Evolutionary conservation across 2,113 vertebrate species (phyloP), one percentile per base, ranked within the genome.

Genomic region (Neodon shergylaensis): DNA sequence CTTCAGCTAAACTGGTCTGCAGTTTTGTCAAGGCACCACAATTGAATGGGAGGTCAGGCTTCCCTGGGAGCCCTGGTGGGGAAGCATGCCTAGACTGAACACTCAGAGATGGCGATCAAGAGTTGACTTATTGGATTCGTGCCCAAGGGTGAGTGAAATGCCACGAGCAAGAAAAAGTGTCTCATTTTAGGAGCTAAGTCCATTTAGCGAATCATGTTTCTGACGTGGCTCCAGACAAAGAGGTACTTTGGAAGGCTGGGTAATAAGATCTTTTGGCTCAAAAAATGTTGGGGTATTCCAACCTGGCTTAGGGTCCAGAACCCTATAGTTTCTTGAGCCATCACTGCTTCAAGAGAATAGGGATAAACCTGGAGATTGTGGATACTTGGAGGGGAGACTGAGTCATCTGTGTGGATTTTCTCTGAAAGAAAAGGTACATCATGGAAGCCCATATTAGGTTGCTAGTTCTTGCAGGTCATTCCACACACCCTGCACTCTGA

Each of bases 81-180:
- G 36, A 11, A 44, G 26, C 33, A 33, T 31, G 42, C 39, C 77
- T 76, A 31, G 49, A 36, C 36, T 28, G 61, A 47, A 39, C 61
- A 68, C n/a, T 19, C 36, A 26, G 0, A 11, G 33, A 17, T 19
- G 61, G 52, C 10, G 70, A 78, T 78, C 47, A 33, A 61, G 31
- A 82, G 49, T 72, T 87, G 79, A 73, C 36, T 36, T 54, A 24
- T 0, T 63, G 72, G 81, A 82, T 22, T 68, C 44, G 61, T 49
- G 82, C 28, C 63, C 33, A 83, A 39, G 26, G 88, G 70, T 36
- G 85, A 96, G 84, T 39, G 74, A 93, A 87, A 85, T 54, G 54
- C 36, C 44, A 79, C 22, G 22, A 47, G 74, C 63, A 92, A 76
- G 81, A 7, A 42, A 76, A 79, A 24, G 63, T 31, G 36, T 49